A percentile compares a stretch with the other conserved stretches of the same genome.
Evolutionary conservation across 2,888 invertebrate genomes (phyloP).

Genomic region (Strigamia maritima): DNA sequence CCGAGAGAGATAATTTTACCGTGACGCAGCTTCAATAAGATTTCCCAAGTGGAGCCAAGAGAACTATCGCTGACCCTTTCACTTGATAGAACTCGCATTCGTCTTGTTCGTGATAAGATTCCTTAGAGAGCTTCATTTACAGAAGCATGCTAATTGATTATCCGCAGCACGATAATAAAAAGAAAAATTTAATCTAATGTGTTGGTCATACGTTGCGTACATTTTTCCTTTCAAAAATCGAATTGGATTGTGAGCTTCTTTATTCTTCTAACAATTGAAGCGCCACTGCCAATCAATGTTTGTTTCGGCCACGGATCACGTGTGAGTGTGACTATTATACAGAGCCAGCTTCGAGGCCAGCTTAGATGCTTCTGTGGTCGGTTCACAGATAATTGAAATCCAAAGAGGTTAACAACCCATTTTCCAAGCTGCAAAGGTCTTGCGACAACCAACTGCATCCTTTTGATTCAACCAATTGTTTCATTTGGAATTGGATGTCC

Average conservation of each 20-base stretch:
- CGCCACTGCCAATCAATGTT: not conserved
- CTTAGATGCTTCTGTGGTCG: constrained; percentile 5
- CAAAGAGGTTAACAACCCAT: constrained; percentile 32
- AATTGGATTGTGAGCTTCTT: not conserved
- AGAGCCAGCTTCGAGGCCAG: constrained; percentile 18
- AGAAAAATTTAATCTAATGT: not conserved
- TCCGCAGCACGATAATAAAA: not conserved
- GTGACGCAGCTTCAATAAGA: constrained; percentile 32
- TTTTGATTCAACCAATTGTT: not conserved
- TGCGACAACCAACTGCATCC: constrained; percentile 7
- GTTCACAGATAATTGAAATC: constrained; percentile 29
- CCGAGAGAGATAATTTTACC: constrained; percentile 31
- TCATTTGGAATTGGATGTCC: constrained; percentile 10
- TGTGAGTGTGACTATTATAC: not conserved
- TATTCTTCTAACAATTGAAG: not conserved
- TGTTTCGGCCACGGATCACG: constrained; percentile 5
- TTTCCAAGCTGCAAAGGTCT: constrained; percentile 11
- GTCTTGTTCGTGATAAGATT: constrained; percentile 26
- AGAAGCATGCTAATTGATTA: constrained; percentile 22
- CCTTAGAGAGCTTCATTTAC: constrained; percentile 23
- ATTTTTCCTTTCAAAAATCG: not conserved
- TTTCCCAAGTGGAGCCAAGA: constrained; percentile 26
- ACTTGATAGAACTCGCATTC: constrained; percentile 31
- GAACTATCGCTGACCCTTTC: constrained; percentile 32
- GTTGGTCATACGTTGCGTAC: not conserved